Percentiles rank a stretch among this genome's conserved stretches.
Evolutionary conservation across 2,797 vertebrate species (phyloP).

Genomic region (Channallabes apus): DNA sequence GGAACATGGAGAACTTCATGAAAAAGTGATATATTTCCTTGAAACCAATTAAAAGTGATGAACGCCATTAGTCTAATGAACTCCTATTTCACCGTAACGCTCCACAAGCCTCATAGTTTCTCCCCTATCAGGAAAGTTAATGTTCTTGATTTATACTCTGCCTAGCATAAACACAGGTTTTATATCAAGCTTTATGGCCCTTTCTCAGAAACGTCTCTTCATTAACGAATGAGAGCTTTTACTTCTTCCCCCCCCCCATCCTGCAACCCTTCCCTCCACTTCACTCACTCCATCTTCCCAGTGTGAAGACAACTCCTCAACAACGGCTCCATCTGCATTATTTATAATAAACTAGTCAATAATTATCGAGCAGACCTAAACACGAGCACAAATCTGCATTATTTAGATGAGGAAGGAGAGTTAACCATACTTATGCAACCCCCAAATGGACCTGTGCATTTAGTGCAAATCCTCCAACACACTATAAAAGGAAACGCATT

Average conservation of each 20-base stretch:
- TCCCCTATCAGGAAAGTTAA: constrained; percentile 49
- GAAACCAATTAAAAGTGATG: constrained; percentile 64
- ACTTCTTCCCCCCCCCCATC: constrained; percentile 9
- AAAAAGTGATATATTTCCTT: constrained; percentile 52
- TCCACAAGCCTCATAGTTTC: constrained; percentile 58
- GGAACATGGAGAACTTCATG: neutral
- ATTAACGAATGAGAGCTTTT: constrained; percentile 61
- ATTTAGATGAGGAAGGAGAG: constrained; percentile 31
- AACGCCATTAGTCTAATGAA: constrained; percentile 72
- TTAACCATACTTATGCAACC: neutral
- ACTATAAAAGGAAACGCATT: neutral
- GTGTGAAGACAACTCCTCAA: neutral
- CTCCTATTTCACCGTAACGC: constrained; percentile 50
- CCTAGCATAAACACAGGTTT: constrained; percentile 57
- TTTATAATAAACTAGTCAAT: constrained; percentile 44
- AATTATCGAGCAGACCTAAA: constrained; percentile 25
- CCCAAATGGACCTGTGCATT: neutral
- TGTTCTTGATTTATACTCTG: constrained; percentile 68
- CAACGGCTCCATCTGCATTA: constrained; percentile 32
- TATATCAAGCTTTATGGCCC: constrained; percentile 58
- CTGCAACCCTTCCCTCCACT: neutral
- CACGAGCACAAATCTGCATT: constrained; percentile 38
- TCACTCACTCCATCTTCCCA: constrained; percentile 14
- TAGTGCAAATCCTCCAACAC: neutral
- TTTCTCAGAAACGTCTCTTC: constrained; percentile 57